These are phyloP conservation scores for Odontomachus brunneus DNA, from an alignment of 1,140 invertebrate species.

Conservation along the genomic window DNA sequence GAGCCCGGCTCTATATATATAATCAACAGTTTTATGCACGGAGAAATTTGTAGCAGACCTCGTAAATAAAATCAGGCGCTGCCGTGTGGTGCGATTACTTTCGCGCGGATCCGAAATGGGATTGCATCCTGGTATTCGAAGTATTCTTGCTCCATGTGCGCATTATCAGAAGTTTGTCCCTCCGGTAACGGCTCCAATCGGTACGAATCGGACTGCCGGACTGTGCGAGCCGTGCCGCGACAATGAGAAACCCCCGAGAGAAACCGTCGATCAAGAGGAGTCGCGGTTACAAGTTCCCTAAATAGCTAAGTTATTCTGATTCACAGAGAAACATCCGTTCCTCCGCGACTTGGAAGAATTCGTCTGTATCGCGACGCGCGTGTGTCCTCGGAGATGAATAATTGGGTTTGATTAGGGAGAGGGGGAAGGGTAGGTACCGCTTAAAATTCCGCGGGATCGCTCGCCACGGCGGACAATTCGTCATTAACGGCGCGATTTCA, in stretches of 20 bases:
- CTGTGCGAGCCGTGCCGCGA: not conserved
- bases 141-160: not conserved
- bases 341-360: too few relatives aligned
- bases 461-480: conserved; percentile 27
- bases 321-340: too few relatives aligned
- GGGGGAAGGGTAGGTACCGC: too few relatives aligned
- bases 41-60: conserved; percentile 22
- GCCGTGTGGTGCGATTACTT: conserved; percentile 1
- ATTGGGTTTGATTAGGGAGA: conserved; percentile 11
- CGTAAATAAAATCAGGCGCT: conserved; percentile 12
- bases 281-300: conserved; percentile 4
- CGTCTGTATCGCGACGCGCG: not conserved
- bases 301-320: too few relatives aligned
- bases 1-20: not conserved
- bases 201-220: conserved; percentile 5
- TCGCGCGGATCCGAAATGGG: conserved; percentile 18
- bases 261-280: not conserved
- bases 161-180: conserved; percentile 14
- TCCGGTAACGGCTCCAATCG: not conserved
- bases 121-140: conserved; percentile 22
- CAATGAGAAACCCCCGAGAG: not conserved
- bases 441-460: conserved; percentile 21
- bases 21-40: conserved; percentile 18
- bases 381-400: not conserved
- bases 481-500: conserved; percentile 43